Conservation (phyloP, 1,140 invertebrate species). For the Magallana ariakensis region DNA sequence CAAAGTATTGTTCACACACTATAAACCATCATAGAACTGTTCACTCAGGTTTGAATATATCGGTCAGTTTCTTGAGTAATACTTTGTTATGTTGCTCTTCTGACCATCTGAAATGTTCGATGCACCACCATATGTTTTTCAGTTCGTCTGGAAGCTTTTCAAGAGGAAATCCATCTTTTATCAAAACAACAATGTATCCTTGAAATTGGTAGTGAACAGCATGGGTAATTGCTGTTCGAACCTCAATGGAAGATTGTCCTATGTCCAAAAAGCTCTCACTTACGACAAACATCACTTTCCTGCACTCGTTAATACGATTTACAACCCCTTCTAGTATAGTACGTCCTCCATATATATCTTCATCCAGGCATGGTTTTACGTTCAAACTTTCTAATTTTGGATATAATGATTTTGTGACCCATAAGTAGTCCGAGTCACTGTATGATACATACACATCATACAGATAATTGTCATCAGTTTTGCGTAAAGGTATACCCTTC, state of each 20-base stretch:
- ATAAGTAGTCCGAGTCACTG: not conserved
- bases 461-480: not conserved
- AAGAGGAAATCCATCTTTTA: not conserved
- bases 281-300: not conserved
- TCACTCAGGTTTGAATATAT: no score
- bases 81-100: not conserved
- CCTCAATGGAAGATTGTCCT: not conserved
- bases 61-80: not conserved
- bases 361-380: not conserved
- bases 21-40: no score
- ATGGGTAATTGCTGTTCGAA: not conserved
- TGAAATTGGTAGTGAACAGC: not conserved
- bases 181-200: not conserved
- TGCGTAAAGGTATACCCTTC: not conserved
- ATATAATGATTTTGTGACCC: not conserved
- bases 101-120: not conserved
- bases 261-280: not conserved
- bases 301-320: not conserved
- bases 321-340: not conserved
- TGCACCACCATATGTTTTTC: conserved; percentile 4
- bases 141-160: not conserved
- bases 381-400: not conserved
- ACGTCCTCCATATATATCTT: not conserved
- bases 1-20: no score
- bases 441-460: conserved; percentile 1